Conservation (phyloP, 2,888 invertebrate genomes). For the Dascillus cervinus region DNA sequence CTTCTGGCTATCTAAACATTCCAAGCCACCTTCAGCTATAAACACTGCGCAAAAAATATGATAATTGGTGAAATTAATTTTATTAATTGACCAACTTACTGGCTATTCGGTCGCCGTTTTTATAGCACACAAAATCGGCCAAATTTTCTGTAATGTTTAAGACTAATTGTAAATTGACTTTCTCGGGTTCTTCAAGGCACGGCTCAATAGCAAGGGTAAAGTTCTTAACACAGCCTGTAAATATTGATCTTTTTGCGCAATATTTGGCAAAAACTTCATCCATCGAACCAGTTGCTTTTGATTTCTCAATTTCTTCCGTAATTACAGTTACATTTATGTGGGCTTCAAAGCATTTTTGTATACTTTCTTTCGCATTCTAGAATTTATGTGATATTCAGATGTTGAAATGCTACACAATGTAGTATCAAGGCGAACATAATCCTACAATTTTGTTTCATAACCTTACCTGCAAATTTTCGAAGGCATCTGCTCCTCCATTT, state of each 20-base stretch:
- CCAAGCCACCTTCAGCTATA: conserved; percentile 72
- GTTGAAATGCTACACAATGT: conserved; percentile 5
- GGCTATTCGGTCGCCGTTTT: conserved; percentile 76
- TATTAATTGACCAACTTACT: conserved; percentile 47
- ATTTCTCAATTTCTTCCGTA: conserved; percentile 55
- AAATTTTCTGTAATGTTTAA: conserved; percentile 63
- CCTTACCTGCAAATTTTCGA: conserved; percentile 47
- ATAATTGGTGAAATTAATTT: not conserved
- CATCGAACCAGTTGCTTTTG: conserved; percentile 51
- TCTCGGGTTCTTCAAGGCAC: conserved; percentile 58
- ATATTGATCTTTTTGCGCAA: conserved; percentile 54
- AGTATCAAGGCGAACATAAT: too few species aligned
- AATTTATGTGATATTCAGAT: conserved; percentile 17
- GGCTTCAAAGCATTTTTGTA: conserved; percentile 49
- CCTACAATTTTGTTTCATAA: conserved; percentile 7
- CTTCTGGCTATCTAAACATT: conserved; percentile 58
- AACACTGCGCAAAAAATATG: conserved; percentile 51
- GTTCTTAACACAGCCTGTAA: conserved; percentile 54
- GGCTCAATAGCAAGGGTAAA: conserved; percentile 51
- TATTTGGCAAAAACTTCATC: too few species aligned
- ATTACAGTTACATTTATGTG: conserved; percentile 54
- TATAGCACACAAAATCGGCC: conserved; percentile 66
- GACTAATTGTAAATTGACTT: conserved; percentile 51
- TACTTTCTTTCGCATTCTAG: conserved; percentile 41
- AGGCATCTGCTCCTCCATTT: conserved; percentile 53